Base-by-base conservation (phyloP, 1,140 invertebrate species). In the Lamellibrachia luymesi region DNA sequence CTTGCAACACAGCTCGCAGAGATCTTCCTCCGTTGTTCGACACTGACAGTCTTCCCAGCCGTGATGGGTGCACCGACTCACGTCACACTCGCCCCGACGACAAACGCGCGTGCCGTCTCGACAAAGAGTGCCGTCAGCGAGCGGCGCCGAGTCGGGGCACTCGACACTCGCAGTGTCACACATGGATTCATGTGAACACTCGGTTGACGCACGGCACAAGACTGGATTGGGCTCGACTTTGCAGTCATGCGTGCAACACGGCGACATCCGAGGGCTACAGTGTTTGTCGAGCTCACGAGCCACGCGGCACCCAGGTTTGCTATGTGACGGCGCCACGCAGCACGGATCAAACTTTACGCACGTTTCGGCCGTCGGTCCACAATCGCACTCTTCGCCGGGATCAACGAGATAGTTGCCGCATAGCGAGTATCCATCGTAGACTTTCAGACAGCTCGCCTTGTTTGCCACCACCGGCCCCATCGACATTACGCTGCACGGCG, bases 341-440 rank as follows among this genome's bases (percentile, higher is more conserved):
- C 95, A 96, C 10, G 90, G 93, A 92, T 96, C 95, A 51, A 94
- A 93, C 0, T 56, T 92, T 4, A 50, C 51, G 93, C 95, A 96
- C 4, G 93, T 93, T 22, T 80, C 64, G 6, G 92, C 90, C 2
- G 56, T 50, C 1, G 92, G 92, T 4, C 95, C 95, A 93, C 95
- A 96, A 90, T 96, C 95, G 94, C 95, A 96, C 93, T 95, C 95
- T 90, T 96, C 95, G 2, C 94, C 94, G 2, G 56, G 27, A 49
- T 93, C 92, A n/a, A 93, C 50, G 27, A 90, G n/a, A 27, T 49
- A 49, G 64, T 93, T 93, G 13, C 92, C 92, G 80, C 92, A 93
- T 17, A 90, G 49, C 6, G 50, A 90, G 50, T 52, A 50, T 49
- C 22, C 51, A 13, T 90, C 92, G 50, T 52, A 49, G 10, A 90